Percentiles rank a stretch among this genome's conserved stretches.
Conservation (phyloP, 1,140 invertebrate species). For the Delia radicum region DNA sequence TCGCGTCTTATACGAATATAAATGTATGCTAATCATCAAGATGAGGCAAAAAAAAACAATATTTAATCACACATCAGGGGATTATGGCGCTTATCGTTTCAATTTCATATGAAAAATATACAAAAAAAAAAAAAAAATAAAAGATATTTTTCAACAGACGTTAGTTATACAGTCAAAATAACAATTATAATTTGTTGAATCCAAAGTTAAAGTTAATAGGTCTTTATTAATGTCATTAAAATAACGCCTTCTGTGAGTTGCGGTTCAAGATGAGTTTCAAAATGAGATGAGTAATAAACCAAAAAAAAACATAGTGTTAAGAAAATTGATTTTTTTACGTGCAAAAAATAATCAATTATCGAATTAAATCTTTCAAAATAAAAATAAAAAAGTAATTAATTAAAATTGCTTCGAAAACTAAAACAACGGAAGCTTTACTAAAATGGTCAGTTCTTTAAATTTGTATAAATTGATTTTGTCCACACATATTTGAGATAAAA, state of each 20-base stretch:
- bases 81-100: conserved; percentile 3
- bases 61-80: conserved; percentile 1
- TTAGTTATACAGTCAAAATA: too few species aligned
- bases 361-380: too few species aligned
- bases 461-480: too few species aligned
- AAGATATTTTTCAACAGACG: too few species aligned
- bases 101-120: neutral
- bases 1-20: neutral
- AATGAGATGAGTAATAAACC: neutral
- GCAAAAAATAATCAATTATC: too few species aligned
- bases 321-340: neutral
- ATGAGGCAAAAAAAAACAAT: neutral
- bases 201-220: neutral
- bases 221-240: conserved; percentile 5
- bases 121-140: neutral
- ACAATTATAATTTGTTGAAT: neutral
- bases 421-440: neutral
- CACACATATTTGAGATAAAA: too few species aligned
- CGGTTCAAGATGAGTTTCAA: neutral
- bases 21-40: neutral
- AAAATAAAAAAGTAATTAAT: neutral
- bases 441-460: too few species aligned
- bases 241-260: neutral
- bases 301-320: neutral
- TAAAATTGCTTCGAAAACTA: neutral